Evolutionary conservation across 2,113 vertebrate species (phyloP).

Genomic region (Thamnophis sirtalis): DNA sequence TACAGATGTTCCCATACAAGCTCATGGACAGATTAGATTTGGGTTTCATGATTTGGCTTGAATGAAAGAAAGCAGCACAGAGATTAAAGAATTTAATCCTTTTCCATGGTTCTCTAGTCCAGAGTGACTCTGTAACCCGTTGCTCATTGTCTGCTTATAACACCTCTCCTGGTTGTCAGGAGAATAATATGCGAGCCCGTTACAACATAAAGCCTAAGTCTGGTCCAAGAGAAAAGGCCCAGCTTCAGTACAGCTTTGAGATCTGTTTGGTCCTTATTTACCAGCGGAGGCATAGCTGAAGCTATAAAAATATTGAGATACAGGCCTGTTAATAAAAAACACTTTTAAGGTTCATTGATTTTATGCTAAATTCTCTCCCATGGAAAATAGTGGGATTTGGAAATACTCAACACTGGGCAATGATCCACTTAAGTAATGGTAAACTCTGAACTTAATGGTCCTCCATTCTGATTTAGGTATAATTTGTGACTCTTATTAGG

Average conservation of each 20-base stretch:
- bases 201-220: background rate
- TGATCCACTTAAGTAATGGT: background rate
- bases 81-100: constrained; percentile 30
- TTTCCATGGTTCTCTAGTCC: constrained; percentile 24
- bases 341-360: background rate
- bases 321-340: background rate
- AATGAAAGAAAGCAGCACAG: background rate
- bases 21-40: background rate
- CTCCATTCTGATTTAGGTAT: background rate
- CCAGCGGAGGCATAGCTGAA: background rate
- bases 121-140: constrained; percentile 21
- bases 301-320: background rate
- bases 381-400: background rate
- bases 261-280: background rate
- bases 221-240: constrained; percentile 13
- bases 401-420: background rate
- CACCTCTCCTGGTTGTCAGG: constrained; percentile 23
- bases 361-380: background rate
- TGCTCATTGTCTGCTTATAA: constrained; percentile 19
- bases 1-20: background rate
- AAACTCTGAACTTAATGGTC: background rate
- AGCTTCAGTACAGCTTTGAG: background rate
- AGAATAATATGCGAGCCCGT: constrained; percentile 23
- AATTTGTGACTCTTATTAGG: background rate
- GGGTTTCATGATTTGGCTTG: constrained; percentile 20